Evolutionary conservation across 2,797 vertebrate species (phyloP).

Genomic region (Choloepus didactylus): DNA sequence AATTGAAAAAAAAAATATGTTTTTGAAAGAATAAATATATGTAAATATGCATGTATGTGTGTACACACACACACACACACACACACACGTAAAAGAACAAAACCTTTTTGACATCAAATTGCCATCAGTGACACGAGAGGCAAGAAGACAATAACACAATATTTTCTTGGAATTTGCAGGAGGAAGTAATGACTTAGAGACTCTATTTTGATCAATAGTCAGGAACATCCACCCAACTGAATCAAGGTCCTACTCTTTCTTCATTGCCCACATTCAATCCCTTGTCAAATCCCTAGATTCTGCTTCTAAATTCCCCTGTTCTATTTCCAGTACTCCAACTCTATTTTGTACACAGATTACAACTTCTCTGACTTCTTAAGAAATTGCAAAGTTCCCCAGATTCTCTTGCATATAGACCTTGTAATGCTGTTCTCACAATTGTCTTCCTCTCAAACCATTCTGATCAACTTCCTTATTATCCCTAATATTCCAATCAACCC

Average conservation of each 20-base stretch:
- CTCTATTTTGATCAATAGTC: background rate
- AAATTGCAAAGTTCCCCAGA: background rate
- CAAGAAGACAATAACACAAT: background rate
- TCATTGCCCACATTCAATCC: background rate
- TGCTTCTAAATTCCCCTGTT: background rate
- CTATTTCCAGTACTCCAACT: background rate
- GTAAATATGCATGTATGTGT: too few species aligned
- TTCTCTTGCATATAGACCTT: background rate
- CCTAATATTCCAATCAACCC: rapidly evolving
- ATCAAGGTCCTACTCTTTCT: background rate
- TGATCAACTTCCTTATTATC: background rate
- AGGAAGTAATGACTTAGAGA: background rate
- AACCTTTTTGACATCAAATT: background rate
- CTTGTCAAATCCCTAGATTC: background rate
- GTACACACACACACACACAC: rapidly evolving
- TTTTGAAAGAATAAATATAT: too few species aligned
- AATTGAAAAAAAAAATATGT: background rate
- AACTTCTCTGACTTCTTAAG: background rate
- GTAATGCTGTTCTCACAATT: background rate
- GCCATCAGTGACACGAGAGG: too few species aligned
- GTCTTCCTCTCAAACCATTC: background rate
- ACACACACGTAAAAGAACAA: background rate
- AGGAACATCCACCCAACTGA: background rate
- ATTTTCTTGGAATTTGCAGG: background rate
- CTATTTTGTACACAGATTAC: background rate